Evolutionary conservation across 2,113 vertebrate genomes (phyloP).

Genomic region (Siphamia tubifer): DNA sequence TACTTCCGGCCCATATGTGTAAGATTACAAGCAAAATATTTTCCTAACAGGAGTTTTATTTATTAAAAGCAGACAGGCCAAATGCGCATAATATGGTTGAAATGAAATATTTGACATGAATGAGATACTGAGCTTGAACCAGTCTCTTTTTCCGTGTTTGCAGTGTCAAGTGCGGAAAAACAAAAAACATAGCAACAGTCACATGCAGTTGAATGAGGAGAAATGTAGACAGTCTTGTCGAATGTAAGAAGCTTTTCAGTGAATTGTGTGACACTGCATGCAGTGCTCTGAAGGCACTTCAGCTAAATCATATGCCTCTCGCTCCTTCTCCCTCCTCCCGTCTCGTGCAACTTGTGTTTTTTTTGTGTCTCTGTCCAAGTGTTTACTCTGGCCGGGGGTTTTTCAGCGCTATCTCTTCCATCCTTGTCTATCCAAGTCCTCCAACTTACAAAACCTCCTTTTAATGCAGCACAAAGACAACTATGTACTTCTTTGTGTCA

Average conservation of each 20-base stretch:
- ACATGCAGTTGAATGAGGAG: not conserved
- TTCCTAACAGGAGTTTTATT: too few species aligned
- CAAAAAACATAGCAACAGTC: not conserved
- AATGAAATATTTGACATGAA: not conserved
- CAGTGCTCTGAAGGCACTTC: conserved; percentile 41
- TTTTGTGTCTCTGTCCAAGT: conserved; percentile 59
- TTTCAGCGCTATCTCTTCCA: conserved; percentile 49
- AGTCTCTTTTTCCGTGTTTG: too few species aligned
- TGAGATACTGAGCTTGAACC: not conserved
- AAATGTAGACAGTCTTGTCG: not conserved
- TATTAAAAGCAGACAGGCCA: not conserved
- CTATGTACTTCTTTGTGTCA: conserved; percentile 67
- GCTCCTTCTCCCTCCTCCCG: conserved; percentile 11
- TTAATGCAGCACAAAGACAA: conserved; percentile 56
- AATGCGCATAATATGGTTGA: too few species aligned
- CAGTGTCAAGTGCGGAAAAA: too few species aligned
- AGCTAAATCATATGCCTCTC: conserved; percentile 57
- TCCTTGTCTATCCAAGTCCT: conserved; percentile 50
- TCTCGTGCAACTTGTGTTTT: conserved; percentile 31
- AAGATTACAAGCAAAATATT: too few species aligned
- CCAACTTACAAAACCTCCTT: conserved; percentile 67
- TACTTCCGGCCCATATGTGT: too few species aligned
- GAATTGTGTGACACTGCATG: conserved; percentile 7
- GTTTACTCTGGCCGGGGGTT: conserved; percentile 50
- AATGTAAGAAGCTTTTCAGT: conserved; percentile 6